Base-by-base conservation (phyloP, 2,797 vertebrate species). In the Artibeus lituratus region DNA sequence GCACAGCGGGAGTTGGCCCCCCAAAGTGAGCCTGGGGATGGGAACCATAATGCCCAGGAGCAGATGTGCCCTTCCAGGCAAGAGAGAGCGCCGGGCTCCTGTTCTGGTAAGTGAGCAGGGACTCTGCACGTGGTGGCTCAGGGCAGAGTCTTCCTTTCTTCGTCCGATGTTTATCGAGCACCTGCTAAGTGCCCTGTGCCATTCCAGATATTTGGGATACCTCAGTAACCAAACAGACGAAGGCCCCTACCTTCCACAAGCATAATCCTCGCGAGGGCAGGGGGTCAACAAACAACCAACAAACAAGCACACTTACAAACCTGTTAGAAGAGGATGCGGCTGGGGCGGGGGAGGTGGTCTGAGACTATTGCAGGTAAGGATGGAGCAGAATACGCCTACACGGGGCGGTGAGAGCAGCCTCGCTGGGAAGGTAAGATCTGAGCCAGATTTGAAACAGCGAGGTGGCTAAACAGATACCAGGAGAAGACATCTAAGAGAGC, bases 51-150 rank as follows among this genome's bases (percentile, higher is more conserved):
- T 44, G 87, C 9, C 32, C 97, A 92, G 81, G 83, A 90, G 49
- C 95, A 87, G 92, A 81, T 89, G 44, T n/a, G 88, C 10, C 82
- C 93, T 51, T n/a, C 96, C 44, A 77, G 55, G 67, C 96, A 87
- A 95, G 91, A 91, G 76, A 96, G 86, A 39, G 26, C 0, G 0
- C 92, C 0, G 94, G 74, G 91, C 4, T 1, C 72, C 0, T 15
- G 83, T 92, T 69, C 97, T 82, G 98, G 98, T 98, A 92, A 96
- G 97, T 57, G 6, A 15, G 74, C n/a, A 24, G 26, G 55, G 19
- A 59, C 9, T 1, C 1, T 2, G n/a, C n/a, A n/a, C 24, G 32
- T 24, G 26, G 44, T 32, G 32, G 3, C 21, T 53, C 29, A 3
- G 39, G 24, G 18, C 0, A 1, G n/a, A 19, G 35, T 29, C 70